phyloP scores from a whole-genome alignment of 2,113 vertebrate genomes.

The Colius striatus region DNA sequence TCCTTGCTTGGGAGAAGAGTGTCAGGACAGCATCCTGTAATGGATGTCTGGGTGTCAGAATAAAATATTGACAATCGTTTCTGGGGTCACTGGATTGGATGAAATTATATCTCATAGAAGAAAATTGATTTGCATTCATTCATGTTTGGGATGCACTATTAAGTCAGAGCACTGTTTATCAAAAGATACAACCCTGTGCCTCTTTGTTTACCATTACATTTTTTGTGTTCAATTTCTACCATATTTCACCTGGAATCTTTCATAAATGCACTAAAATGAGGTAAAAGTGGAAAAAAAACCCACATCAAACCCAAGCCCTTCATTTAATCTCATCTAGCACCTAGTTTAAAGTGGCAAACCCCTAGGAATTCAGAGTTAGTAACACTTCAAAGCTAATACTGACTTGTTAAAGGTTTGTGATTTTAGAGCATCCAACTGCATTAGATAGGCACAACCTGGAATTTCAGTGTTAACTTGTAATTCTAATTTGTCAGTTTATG shows the following conservation, averaged over 20 bases:
- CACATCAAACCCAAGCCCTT: too few species aligned
- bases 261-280: neutral
- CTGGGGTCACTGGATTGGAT: constrained; percentile 1
- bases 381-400: neutral
- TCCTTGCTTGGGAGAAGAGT: neutral
- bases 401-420: neutral
- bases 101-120: neutral
- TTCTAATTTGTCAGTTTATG: neutral
- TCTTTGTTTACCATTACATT: neutral
- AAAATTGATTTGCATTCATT: constrained; percentile 18
- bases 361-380: neutral
- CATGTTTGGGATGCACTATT: neutral
- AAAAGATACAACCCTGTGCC: neutral
- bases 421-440: neutral
- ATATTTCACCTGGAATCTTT: neutral
- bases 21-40: neutral
- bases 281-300: neutral
- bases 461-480: neutral
- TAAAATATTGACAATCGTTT: neutral
- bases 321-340: neutral
- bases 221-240: neutral
- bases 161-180: neutral
- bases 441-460: neutral
- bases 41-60: neutral
- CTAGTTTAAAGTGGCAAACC: neutral